Evolutionary conservation across 2,797 vertebrate species (phyloP), one percentile per base, ranked within the genome.

Genomic region (Trematomus bernacchii): DNA sequence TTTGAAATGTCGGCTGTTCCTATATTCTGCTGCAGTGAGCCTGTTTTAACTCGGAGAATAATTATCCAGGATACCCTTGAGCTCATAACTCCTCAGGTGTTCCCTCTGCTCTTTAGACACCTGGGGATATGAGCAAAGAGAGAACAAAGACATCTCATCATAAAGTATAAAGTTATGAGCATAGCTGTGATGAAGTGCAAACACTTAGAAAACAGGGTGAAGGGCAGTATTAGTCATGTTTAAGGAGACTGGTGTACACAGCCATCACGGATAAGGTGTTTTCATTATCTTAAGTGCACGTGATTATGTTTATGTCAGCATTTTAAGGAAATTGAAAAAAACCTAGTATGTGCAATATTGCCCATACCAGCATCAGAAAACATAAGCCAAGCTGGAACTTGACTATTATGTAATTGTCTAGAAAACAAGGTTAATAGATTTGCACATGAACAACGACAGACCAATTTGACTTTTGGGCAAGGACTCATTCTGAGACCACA

Each of bases 241-340:
- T 66, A 83, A 61, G 62, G 21, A 82, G 68, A 82, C 10, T 62
- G 66, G 66, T 72, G 70, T 68, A 70, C 69, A 61, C 40, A 71
- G 66, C 72, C 40, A 86, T 68, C 75, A 77, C 71, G 62, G 57
- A 77, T 75, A 58, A 60, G 82, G 85, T 83, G 85, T 80, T 89
- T 86, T 91, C 80, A 94, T 94, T 90, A 90, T 63, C 68, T 76
- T 87, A 86, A 93, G 91, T 93, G 87, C 72, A 69, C 54, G 71
- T 76, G 61, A 85, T 90, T 91, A 86, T 87, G 90, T 89, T 83
- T 83, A 78, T 60, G 66, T 51, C 73, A 79, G 82, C 79, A 82
- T 86, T 87, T 90, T 85, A 64, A 75, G 47, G 14, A 71, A 77
- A 72, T 53, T 27, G 55, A 58, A 48, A 73, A 82, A 76, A 62